A percentile compares a stretch with the other conserved stretches of the same genome.
These are phyloP conservation scores for Potamilus streckersoni DNA, from an alignment of 1,140 invertebrate species.

Conservation along the genomic window DNA sequence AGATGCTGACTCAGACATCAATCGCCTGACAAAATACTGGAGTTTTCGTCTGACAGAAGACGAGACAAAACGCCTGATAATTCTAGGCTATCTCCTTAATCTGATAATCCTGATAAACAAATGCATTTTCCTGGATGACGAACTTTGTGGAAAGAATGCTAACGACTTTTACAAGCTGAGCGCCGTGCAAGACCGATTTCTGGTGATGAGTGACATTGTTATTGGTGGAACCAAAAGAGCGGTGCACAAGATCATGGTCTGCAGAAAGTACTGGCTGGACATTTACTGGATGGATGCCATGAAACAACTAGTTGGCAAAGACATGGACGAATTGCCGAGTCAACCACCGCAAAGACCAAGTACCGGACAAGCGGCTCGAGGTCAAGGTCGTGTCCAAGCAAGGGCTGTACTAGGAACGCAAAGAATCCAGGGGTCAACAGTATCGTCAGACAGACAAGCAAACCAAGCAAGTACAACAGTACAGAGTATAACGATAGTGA, in stretches of 20 bases:
- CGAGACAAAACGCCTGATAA: slow-evolving; percentile 28
- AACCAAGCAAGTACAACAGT: no score
- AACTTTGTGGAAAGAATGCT: slow-evolving; percentile 32
- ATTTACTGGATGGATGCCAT: slow-evolving; percentile 16
- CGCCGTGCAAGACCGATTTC: slow-evolving; percentile 29
- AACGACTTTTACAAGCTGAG: slow-evolving; percentile 45
- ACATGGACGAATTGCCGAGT: no score
- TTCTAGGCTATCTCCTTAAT: slow-evolving; percentile 31
- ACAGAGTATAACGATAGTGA: no score
- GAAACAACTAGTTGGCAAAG: background rate
- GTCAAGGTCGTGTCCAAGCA: no score
- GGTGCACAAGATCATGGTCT: slow-evolving; percentile 38
- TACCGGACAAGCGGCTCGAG: no score
- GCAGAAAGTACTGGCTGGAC: slow-evolving; percentile 20
- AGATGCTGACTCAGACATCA: slow-evolving; percentile 25
- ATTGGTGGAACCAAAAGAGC: slow-evolving; percentile 34
- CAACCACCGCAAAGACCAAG: no score
- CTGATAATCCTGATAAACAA: slow-evolving; percentile 39
- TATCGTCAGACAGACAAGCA: no score
- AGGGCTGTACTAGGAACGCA: no score
- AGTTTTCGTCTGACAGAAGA: slow-evolving; percentile 24
- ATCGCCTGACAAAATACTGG: slow-evolving; percentile 26
- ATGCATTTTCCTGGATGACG: slow-evolving; percentile 41
- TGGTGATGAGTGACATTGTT: slow-evolving; percentile 35
- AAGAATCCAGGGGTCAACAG: no score